Evolutionary conservation across 2,797 vertebrate genomes (phyloP).

Genomic region (Melanotaenia trifasciata): DNA sequence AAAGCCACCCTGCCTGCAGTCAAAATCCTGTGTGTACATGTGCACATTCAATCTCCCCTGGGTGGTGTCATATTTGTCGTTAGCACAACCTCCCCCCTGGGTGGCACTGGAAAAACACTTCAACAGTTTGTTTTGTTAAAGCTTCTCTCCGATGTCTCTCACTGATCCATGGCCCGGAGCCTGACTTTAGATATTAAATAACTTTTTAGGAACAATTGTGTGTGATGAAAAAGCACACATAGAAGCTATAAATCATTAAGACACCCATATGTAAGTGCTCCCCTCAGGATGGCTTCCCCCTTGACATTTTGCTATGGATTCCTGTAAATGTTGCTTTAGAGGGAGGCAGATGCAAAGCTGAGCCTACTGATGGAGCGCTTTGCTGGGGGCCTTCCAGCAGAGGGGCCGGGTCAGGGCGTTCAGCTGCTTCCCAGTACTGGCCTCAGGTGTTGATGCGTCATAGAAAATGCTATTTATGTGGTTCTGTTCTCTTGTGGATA

Average conservation of each 20-base stretch:
- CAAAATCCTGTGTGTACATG: constrained; percentile 40
- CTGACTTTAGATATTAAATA: constrained; percentile 61
- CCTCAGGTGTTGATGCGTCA: constrained; percentile 68
- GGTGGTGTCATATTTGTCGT: constrained; percentile 63
- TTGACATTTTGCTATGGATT: constrained; percentile 71
- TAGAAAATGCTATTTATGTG: constrained; percentile 43
- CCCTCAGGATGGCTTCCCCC: constrained; percentile 45
- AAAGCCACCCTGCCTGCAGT: constrained; percentile 44
- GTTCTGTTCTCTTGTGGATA: constrained; percentile 11
- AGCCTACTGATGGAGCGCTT: constrained; percentile 49
- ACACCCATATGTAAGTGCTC: constrained; percentile 18
- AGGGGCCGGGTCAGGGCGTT: constrained; percentile 52
- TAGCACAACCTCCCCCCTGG: constrained; percentile 28
- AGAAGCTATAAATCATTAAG: constrained; percentile 31
- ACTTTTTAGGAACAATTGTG: constrained; percentile 28
- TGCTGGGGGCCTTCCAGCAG: constrained; percentile 61
- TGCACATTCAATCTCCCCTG: constrained; percentile 43
- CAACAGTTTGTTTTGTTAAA: constrained; percentile 38
- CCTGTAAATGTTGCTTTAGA: constrained; percentile 32
- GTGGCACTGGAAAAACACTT: constrained; percentile 33
- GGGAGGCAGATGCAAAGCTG: constrained; percentile 52
- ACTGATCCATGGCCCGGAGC: constrained; percentile 17
- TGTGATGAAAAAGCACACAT: constrained; percentile 2
- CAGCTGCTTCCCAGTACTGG: constrained; percentile 53
- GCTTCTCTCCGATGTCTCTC: constrained; percentile 23